phyloP scores from a whole-genome alignment of 2,888 invertebrate genomes.

The Galerucella calmariensis region DNA sequence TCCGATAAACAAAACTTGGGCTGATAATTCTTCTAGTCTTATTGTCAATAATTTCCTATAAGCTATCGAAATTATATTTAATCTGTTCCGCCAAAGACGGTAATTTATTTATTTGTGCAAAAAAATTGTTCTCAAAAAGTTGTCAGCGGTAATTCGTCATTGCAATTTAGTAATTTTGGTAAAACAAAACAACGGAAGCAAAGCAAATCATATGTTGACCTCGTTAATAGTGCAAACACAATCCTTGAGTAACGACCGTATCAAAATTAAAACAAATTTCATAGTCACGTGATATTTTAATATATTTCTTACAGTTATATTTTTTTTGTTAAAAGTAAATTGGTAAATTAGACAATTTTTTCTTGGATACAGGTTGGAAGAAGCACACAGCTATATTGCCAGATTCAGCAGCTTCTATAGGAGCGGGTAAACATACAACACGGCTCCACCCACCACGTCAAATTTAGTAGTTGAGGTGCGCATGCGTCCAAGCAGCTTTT shows the following conservation, averaged over 20 bases:
- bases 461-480: too few species aligned
- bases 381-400: not conserved
- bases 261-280: conserved; percentile 4
- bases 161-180: not conserved
- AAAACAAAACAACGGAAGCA: conserved; percentile 9
- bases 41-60: not conserved
- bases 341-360: not conserved
- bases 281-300: not conserved
- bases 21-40: too few species aligned
- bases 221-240: not conserved
- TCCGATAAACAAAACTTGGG: too few species aligned
- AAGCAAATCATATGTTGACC: conserved; percentile 8
- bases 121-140: not conserved
- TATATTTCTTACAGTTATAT: not conserved
- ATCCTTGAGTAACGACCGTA: conserved; percentile 8
- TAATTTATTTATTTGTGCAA: not conserved
- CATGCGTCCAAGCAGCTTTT: too few species aligned
- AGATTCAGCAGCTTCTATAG: too few species aligned
- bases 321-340: not conserved
- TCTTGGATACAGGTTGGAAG: not conserved
- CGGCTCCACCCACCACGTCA: too few species aligned
- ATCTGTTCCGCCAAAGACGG: not conserved
- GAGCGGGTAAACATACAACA: too few species aligned
- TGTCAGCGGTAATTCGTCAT: not conserved
- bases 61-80: not conserved